Evolutionary conservation across 2,888 invertebrate species (phyloP), one percentile per base, ranked within the genome.

Genomic region (Boloria euphrosyne): DNA sequence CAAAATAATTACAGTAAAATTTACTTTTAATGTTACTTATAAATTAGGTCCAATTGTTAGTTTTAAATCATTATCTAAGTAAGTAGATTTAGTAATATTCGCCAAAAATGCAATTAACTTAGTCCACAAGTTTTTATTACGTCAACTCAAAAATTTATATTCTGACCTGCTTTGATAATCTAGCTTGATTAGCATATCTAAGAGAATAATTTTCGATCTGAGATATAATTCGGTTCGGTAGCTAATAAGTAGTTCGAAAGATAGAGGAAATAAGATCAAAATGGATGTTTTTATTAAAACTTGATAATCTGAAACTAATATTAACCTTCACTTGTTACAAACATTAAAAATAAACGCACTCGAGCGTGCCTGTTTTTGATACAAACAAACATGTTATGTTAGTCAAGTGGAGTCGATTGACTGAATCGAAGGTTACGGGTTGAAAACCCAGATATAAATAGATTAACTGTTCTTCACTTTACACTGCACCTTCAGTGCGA

Each of bases 381-480:
- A 51, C 51, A 61, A 51, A 61, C 51, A 52, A 51, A 31, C 18
- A 52, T 18, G 31, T 38, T 38, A 31, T 13, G 17, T 13, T 13
- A 22, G 52, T 62, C 62, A 55, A 62, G 62, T 49, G 62, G 13
- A 49, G 50, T 59, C 38, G 62, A 54, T 54, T 43, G 31, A 50
- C 55, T 22, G 43, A 46, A 58, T 10, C 18, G 58, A 59, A 65
- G 58, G 57, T 51, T 64, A 51, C 46, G 31, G 27, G 52, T 52
- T 58, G 44, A 22, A 58, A 51, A 58, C 58, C 50, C n/a, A 53
- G 65, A 65, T 65, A 65, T 44, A 44, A 54, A 57, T 58, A 58
- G 46, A 52, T 59, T 59, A 57, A 50, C 27, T 44, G 55, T 27
- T 51, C 50, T 64, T 64, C 18, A 57, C 13, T 44, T 38, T 44